Evolutionary conservation across 2,113 vertebrate genomes (phyloP).

Genomic region (Carassius gibelio): DNA sequence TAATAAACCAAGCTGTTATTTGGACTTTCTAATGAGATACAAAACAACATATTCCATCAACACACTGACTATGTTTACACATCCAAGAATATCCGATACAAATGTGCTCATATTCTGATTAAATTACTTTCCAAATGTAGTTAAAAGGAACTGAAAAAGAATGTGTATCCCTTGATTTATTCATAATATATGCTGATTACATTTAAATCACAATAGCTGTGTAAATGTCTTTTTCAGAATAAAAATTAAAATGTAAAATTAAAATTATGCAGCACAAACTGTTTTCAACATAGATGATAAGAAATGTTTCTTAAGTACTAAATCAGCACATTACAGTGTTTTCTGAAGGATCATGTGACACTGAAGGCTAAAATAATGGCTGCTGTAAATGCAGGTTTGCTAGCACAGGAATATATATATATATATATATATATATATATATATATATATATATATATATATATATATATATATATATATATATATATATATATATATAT

Average conservation of each 20-base stretch:
- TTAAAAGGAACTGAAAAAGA: background rate
- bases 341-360: no score
- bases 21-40: conserved; percentile 32
- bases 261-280: no score
- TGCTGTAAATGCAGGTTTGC: no score
- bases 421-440: no score
- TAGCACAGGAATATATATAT: no score
- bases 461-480: no score
- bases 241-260: background rate
- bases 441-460: no score
- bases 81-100: background rate
- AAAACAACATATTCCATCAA: conserved; percentile 35
- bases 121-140: background rate
- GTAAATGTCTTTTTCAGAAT: background rate
- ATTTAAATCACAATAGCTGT: background rate
- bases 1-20: conserved; percentile 50
- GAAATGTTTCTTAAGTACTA: no score
- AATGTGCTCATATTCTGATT: background rate
- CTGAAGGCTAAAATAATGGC: no score
- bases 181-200: background rate
- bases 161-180: background rate
- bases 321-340: no score
- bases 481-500: no score
- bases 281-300: no score
- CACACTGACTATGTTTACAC: conserved; percentile 7